Evolutionary conservation across 2,797 vertebrate genomes (phyloP).

Genomic region (Tinamus major): DNA sequence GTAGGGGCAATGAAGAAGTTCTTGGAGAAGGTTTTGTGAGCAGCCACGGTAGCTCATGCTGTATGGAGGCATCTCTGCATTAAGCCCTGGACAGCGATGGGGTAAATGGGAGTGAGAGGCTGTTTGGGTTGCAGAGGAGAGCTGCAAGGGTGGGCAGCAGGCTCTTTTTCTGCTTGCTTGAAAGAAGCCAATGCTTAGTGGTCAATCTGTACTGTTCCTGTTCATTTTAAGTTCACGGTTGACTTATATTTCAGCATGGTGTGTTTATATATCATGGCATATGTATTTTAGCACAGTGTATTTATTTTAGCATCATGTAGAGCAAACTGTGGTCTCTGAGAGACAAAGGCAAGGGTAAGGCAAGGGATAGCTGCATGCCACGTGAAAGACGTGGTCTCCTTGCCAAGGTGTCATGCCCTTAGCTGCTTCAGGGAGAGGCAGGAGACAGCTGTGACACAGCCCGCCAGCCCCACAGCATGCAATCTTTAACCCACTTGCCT

Average conservation of each 20-base stretch:
- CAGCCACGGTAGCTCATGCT: not conserved
- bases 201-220: not conserved
- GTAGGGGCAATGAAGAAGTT: not conserved
- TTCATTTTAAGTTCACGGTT: accelerated
- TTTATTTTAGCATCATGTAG: not conserved
- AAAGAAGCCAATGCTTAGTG: not conserved
- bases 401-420: accelerated
- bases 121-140: not conserved
- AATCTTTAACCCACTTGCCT: not conserved
- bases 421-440: not conserved
- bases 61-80: not conserved
- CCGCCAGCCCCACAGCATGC: accelerated
- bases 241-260: not conserved
- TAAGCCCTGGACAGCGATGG: not conserved
- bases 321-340: not conserved
- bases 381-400: not conserved
- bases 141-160: not conserved
- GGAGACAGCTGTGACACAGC: not conserved
- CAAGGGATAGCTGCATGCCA: not conserved
- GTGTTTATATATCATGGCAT: too few relatives aligned
- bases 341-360: not conserved
- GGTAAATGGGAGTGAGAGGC: not conserved
- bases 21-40: not conserved
- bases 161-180: not conserved
- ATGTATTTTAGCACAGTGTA: too few relatives aligned